Evolutionary conservation across 2,113 vertebrate genomes (phyloP), one percentile per base, ranked within the genome.

Genomic region (Hiodon tergisus): DNA sequence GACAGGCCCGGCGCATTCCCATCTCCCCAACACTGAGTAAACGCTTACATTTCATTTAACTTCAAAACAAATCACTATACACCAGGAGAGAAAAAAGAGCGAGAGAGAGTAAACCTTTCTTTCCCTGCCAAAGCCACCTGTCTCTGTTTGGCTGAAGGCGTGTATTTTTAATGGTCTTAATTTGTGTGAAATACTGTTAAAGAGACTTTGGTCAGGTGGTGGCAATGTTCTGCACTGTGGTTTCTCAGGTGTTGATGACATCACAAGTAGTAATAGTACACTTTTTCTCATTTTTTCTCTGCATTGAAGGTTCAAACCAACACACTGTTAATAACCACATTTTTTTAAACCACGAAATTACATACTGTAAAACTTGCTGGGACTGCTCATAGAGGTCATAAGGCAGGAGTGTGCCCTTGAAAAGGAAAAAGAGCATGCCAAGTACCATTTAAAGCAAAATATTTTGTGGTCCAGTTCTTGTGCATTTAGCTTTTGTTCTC

Each of bases 11-110:
- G 58, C 58, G 65, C 55, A 78, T 61, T 46, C 72, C 67, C 62
- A 70, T 59, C 7, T 9, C 9, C 46, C 31, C 11, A 67, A 72
- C 47, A 68, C 55, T 9, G 63, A 73, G 75, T 76, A 76, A 85
- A 83, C 78, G 76, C 61, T 47, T 31, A 54, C 71, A 67, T 69
- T 77, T 67, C 68, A 74, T 71, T 69, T 57, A 57, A 66, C 55
- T 78, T 79, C 71, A 79, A 78, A 83, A 76, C 72, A 77, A 74
- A 75, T 60, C 48, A 16, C 8, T 48, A 51, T 57, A 53, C 47
- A 17, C 16, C 11, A 4, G 8, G 50, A 53, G 16, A 31, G 59
- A 46, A 57, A 46, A 31, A 71, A 55, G 63, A 62, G n/a, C 4
- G 11, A 3, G 4, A 67, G 46, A 46, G 69, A n/a, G 48, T 16